Percentiles rank a stretch among this genome's conserved stretches.
Evolutionary conservation across 2,797 vertebrate species (phyloP).

Genomic region (Chelidonichthys spinosus): DNA sequence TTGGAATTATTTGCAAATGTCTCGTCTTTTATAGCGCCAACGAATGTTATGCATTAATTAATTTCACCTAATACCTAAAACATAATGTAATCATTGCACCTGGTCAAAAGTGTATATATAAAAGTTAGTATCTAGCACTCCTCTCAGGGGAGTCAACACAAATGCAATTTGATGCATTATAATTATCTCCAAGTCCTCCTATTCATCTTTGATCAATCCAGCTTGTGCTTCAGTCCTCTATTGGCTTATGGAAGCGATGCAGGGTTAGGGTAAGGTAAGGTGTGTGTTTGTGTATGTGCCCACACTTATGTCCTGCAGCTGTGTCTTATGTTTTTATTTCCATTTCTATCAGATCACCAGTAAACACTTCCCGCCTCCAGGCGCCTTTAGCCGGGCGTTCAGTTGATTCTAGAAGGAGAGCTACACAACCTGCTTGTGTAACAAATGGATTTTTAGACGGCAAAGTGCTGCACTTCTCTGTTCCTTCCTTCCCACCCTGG

Average conservation of each 20-base stretch:
- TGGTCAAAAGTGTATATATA: too few species aligned
- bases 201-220: slow-evolving; percentile 82
- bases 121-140: slow-evolving; percentile 24
- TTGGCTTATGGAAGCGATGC: slow-evolving; percentile 46
- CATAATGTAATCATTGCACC: too few species aligned
- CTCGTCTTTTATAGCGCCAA: too few species aligned
- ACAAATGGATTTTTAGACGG: slow-evolving; percentile 89
- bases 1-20: too few species aligned
- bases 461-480: slow-evolving; percentile 70
- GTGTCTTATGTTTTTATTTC: slow-evolving; percentile 31
- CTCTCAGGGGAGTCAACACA: slow-evolving; percentile 68
- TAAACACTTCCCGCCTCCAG: slow-evolving; percentile 54
- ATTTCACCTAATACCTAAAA: too few species aligned
- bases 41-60: too few species aligned
- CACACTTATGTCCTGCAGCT: slow-evolving; percentile 24
- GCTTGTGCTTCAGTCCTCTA: slow-evolving; percentile 51
- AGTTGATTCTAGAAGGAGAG: slow-evolving; percentile 85
- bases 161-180: slow-evolving; percentile 76
- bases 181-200: slow-evolving; percentile 79
- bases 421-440: slow-evolving; percentile 88
- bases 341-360: slow-evolving; percentile 43
- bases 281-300: slow-evolving; percentile 30
- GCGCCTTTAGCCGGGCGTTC: slow-evolving; percentile 51
- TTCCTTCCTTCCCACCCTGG: slow-evolving; percentile 48
- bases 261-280: slow-evolving; percentile 39